phyloP scores from a whole-genome alignment of 2,888 invertebrate genomes.

The Helicoverpa assulta region DNA sequence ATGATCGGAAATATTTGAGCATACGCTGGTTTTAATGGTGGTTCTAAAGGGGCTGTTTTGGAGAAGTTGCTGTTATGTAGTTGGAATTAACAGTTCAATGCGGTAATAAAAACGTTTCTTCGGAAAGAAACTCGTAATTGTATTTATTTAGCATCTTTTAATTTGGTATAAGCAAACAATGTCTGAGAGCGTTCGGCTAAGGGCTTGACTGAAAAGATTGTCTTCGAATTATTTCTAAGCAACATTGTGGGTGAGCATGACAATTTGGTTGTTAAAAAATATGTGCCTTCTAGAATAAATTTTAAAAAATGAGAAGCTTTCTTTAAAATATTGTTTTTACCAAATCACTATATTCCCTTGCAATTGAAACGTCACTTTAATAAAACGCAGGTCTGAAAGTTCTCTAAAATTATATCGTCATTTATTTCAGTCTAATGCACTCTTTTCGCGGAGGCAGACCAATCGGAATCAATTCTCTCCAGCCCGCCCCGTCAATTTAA shows the following conservation, averaged over 20 bases:
- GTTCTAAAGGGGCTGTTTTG: constrained; percentile 13
- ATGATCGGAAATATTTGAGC: constrained; percentile 54
- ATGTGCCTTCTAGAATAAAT: no score
- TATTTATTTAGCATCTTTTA: background rate
- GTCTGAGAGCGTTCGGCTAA: no score
- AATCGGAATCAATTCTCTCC: constrained; percentile 70
- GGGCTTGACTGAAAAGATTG: no score
- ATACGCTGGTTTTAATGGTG: constrained; percentile 27
- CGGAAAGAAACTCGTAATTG: background rate
- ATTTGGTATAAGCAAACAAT: background rate
- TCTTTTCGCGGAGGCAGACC: constrained; percentile 28
- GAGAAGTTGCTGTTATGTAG: background rate
- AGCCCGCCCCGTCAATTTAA: constrained; percentile 75
- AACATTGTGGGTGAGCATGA: no score
- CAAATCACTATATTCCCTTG: background rate
- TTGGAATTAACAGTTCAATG: background rate
- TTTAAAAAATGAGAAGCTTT: background rate
- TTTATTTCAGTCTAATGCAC: constrained; percentile 44
- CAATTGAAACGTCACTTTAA: constrained; percentile 2
- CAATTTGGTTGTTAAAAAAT: no score
- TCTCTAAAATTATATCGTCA: constrained; percentile 24
- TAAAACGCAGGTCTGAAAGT: background rate
- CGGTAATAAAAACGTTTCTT: background rate
- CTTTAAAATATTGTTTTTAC: no score
- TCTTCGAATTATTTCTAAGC: no score